These are phyloP conservation scores for Denticeps clupeoides DNA, from an alignment of 2,797 vertebrate genomes.

Conservation along the genomic window DNA sequence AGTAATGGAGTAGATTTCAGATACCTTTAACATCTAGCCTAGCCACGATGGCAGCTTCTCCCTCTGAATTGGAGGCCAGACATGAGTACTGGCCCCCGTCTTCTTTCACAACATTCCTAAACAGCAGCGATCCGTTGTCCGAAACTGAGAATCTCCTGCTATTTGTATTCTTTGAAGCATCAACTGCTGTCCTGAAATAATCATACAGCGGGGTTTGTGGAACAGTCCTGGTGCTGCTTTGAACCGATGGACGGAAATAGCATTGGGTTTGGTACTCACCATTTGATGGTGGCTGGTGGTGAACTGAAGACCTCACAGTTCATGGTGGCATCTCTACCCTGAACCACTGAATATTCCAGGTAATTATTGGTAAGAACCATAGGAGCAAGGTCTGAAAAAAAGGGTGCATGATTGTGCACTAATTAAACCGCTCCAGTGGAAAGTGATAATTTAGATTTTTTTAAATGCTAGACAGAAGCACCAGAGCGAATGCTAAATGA, in stretches of 20 bases:
- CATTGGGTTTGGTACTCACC: conserved; percentile 58
- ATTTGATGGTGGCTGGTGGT: conserved; percentile 62
- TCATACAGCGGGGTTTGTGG: too few species aligned
- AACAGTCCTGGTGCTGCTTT: too few species aligned
- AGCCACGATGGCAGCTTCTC: conserved; percentile 60
- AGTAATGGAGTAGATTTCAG: neutral
- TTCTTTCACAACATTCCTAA: conserved; percentile 52
- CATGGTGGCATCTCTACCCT: conserved; percentile 56
- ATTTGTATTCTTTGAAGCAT: conserved; percentile 43
- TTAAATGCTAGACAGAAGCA: too few species aligned
- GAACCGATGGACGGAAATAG: too few species aligned
- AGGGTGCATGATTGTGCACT: conserved; percentile 4
- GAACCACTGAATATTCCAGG: conserved; percentile 64
- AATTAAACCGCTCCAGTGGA: neutral
- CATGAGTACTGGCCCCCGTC: conserved; percentile 77
- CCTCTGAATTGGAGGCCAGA: conserved; percentile 64
- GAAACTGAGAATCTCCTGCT: conserved; percentile 42
- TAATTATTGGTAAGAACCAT: conserved; percentile 70
- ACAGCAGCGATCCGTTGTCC: conserved; percentile 69
- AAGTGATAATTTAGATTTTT: too few species aligned
- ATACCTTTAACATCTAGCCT: conserved; percentile 80
- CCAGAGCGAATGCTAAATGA: too few species aligned
- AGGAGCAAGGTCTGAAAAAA: conserved; percentile 67
- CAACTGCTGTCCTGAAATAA: conserved; percentile 59
- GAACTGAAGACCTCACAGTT: conserved; percentile 80